Base-by-base conservation (phyloP, 92 coral and sea anemone genomes). In the Montipora capitata region DNA sequence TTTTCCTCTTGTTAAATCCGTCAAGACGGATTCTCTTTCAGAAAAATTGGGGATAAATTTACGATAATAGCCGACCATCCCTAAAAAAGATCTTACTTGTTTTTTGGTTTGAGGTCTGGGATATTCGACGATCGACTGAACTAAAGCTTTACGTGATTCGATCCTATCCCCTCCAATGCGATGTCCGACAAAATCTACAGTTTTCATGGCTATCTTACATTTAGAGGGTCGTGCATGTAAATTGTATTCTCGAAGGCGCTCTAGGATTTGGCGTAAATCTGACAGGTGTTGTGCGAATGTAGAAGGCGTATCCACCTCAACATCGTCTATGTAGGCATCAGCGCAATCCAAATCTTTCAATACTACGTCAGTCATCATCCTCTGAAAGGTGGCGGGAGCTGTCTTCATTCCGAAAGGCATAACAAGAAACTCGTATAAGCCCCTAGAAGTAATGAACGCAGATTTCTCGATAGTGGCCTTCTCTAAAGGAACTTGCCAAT, bases 281-380 rank as follows among this genome's bases (percentile, higher is more conserved):
- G 35, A 27, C 35, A 27, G 35, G 35, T 27, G 35, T 27, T 1
- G 35, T 27, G 35, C 35, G 35, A 27, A 27, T 27, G 35, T 27
- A 27, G 0, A 27, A 27, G 35, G 35, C 35, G 35, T 27, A 27
- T 27, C 90, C 7, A 82, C 77, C 54, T 76, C 94, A 0, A 90
- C 88, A 74, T 90, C 90, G 66, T 90, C 93, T 27, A 92, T 92
- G 43, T 84, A 84, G 12, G 95, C 93, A 45, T 92, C 87, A 7
- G 92, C 84, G 78, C 82, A 92, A 6, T 69, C 72, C 16, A 88
- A 73, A 8, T 85, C 89, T 18, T 85, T 78, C 20, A 92, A 51
- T 3, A 92, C 93, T 2, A 14, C 65, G 5, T 83, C 76, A 17
- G 74, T 20, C 89, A 91, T 91, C 91, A 86, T 91, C n/a, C 94